Base-by-base conservation (phyloP, 1,140 invertebrate species). In the Phortica variegata region DNA sequence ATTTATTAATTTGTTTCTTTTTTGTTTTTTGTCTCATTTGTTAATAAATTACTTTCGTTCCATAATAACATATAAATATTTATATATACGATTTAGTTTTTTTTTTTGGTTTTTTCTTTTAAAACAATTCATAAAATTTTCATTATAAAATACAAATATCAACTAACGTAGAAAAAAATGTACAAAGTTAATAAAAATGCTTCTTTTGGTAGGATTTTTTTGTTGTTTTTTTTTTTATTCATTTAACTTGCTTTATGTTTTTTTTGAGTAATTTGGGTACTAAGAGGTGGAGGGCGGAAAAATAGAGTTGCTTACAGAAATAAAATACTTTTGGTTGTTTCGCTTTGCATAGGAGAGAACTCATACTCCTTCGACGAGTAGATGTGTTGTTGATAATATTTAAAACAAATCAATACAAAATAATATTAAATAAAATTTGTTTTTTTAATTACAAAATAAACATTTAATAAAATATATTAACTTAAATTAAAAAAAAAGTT, bases 21-120 rank as follows among this genome's bases (percentile, higher is more conserved):
- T 36, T 17, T 12, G 3, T 36, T 33, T 42, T 33, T 38, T 46
- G n/a, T n/a, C n/a, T n/a, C n/a, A n/a, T 37, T 17, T 33, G 39
- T 52, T 68, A n/a, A 62, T 62, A 66, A 66, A 68, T 66, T 63
- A 63, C 54, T 63, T 68, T 50, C 54, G 56, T 54, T 66, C 60
- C 63, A 66, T 68, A 58, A 68, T 68, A 38, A 5, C 49, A 48
- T 68, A 68, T 68, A 63, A 63, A 68, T 63, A 63, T 63, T 68
- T 59, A 59, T 58, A 59, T 58, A 49, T 26, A 49, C 54, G 52
- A 57, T 45, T 54, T 50, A 44, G 48, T 9, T 40, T 43, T 18
- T 13, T 2, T 47, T 43, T 43, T 44, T 20, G 29, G 36, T 56
- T 45, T 51, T 41, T 46, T 43, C 39, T 48, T 48, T 50, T 60